Base-by-base conservation (phyloP, 2,113 vertebrate genomes). In the Ictalurus punctatus region DNA sequence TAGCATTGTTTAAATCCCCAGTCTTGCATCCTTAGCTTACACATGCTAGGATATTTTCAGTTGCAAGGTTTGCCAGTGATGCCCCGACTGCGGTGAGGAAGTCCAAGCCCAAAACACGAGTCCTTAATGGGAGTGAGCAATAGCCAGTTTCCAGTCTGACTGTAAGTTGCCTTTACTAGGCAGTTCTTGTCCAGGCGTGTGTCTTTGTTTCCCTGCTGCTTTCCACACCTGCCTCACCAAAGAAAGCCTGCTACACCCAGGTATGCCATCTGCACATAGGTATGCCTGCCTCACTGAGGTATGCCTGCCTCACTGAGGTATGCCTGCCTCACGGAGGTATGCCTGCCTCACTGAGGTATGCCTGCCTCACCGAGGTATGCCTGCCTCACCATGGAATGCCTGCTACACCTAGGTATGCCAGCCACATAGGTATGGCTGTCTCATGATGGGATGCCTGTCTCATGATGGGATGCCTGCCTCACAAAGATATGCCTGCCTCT, bases 261-360 rank as follows among this genome's bases (percentile, higher is more conserved):
- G 25, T 16, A 48, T 79, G 23, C 44, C 25, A 52, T 4, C 4
- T 25, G 12, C 34, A 74, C 17, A 30, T 2, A 21, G 13, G 14
- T 73, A 27, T 76, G 19, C 73, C 8, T 76, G 37, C 9, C 8
- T 30, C 73, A 78, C 9, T 4, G 25, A 0, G 73, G 21, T 13
- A 44, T 76, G 40, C 74, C 73, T 23, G 2, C 0, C 40, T 4
- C 10, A 0, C 21, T 0, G 0, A 0, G 1, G 5, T 78, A 23
- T 52, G 0, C 23, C 10, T 52, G 40, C 4, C 40, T 14, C 40
- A 23, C 37, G n/a, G n/a, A n/a, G 56, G 17, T 34, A 17, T 34
- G 7, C 73, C 7, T 74, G 37, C 19, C 17, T 12, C 73, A 71
- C 67, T 9, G 30, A 13, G 67, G n/a, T 34, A 34, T 73, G 17